A percentile compares a stretch with the other conserved stretches of the same genome.
Conservation (phyloP, 2,888 invertebrate genomes). For the Sinodicranocentrus sp. region DNA sequence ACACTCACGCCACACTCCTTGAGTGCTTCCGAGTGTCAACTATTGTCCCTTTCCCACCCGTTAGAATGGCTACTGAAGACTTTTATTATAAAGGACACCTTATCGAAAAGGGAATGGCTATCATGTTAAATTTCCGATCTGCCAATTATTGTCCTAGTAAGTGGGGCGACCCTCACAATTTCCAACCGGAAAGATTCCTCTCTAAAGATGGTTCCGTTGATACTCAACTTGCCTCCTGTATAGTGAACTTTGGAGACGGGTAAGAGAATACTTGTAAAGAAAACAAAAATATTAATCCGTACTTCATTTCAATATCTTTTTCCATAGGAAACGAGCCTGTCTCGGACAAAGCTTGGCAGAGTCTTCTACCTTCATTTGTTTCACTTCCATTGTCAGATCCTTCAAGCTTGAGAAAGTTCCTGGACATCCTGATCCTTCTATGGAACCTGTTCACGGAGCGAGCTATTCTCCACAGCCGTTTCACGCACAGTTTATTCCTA, state of each 20-base stretch:
- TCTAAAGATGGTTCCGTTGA: neutral
- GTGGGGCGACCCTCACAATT: neutral
- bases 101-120: neutral
- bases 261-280: neutral
- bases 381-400: neutral
- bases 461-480: neutral
- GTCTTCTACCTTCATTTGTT: neutral
- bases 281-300: neutral
- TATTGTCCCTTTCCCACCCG: neutral
- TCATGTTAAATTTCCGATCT: neutral
- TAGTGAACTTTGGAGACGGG: neutral
- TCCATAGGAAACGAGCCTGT: conserved; percentile 9
- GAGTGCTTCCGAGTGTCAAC: neutral
- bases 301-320: neutral
- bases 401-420: neutral
- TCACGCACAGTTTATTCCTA: neutral
- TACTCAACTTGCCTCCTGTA: neutral
- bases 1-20: neutral
- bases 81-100: neutral
- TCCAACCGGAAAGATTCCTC: neutral
- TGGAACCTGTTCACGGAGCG: neutral
- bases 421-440: neutral
- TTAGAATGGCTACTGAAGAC: neutral
- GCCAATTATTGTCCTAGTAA: neutral
- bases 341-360: conserved; percentile 3